These are phyloP conservation scores for Chroicocephalus ridibundus DNA, from an alignment of 2,113 vertebrate genomes.

Conservation along the genomic window DNA sequence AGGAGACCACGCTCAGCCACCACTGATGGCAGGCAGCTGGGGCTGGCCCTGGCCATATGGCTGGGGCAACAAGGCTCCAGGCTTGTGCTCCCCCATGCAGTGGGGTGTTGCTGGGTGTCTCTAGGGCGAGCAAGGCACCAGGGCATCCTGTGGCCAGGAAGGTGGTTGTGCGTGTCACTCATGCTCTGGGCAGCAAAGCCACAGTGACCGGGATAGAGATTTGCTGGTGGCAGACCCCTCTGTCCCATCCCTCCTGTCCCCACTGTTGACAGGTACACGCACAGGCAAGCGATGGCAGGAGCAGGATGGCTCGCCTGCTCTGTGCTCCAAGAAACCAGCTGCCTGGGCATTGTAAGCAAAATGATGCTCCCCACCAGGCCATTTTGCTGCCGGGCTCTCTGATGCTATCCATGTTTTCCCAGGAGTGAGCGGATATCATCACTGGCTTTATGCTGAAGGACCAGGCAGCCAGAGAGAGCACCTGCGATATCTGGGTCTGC, in stretches of 20 bases:
- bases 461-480: not conserved
- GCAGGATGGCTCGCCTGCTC: not conserved
- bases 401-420: not conserved
- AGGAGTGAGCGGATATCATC: not conserved
- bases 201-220: not conserved
- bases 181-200: not conserved
- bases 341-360: not conserved
- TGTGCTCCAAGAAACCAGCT: not conserved
- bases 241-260: not conserved
- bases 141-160: not conserved
- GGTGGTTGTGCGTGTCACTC: fast-evolving
- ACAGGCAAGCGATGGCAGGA: not conserved
- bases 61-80: fast-evolving
- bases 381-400: not conserved
- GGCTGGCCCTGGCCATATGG: fast-evolving
- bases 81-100: not conserved
- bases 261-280: fast-evolving
- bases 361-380: not conserved
- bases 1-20: fast-evolving
- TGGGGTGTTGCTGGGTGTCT: fast-evolving
- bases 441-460: not conserved
- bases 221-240: not conserved
- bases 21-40: not conserved
- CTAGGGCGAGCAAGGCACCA: not conserved
- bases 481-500: not conserved